A percentile compares a stretch with the other conserved stretches of the same genome.
phyloP scores from a whole-genome alignment of 2,113 vertebrate genomes.

The Hepsetus odoe region DNA sequence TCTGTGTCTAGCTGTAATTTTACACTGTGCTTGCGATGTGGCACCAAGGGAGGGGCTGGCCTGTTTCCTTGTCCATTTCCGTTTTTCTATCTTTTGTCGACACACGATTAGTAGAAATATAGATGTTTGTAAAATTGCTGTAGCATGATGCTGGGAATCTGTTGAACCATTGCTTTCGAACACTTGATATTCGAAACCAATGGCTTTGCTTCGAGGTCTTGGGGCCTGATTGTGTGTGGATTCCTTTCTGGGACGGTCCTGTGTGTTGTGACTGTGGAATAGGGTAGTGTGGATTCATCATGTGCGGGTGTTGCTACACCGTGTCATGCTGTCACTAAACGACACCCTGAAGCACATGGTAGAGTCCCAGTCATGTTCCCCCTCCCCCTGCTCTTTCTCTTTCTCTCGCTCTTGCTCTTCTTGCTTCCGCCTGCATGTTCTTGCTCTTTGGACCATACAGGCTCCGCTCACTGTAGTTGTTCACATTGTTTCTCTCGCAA shows the following conservation, averaged over 20 bases:
- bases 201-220: not conserved
- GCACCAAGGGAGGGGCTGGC: slow-evolving; percentile 37
- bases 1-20: slow-evolving; percentile 44
- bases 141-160: not conserved
- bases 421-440: slow-evolving; percentile 6
- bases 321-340: slow-evolving; percentile 18
- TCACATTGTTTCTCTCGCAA: not conserved
- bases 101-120: too few relatives aligned
- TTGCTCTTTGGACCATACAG: slow-evolving; percentile 40
- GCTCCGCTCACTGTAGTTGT: not conserved
- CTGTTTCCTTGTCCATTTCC: not conserved
- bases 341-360: slow-evolving; percentile 41
- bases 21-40: slow-evolving; percentile 40
- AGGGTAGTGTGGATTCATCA: not conserved
- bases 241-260: not conserved
- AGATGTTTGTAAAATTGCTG: not conserved
- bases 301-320: slow-evolving; percentile 43
- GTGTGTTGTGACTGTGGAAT: not conserved
- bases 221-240: not conserved
- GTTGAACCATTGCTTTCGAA: not conserved
- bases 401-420: slow-evolving; percentile 10
- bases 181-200: not conserved
- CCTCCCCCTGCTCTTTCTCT: slow-evolving; percentile 14
- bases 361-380: not conserved
- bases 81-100: not conserved